phyloP scores from a whole-genome alignment of 2,797 vertebrate species.

The Melanotaenia parkinsoni region DNA sequence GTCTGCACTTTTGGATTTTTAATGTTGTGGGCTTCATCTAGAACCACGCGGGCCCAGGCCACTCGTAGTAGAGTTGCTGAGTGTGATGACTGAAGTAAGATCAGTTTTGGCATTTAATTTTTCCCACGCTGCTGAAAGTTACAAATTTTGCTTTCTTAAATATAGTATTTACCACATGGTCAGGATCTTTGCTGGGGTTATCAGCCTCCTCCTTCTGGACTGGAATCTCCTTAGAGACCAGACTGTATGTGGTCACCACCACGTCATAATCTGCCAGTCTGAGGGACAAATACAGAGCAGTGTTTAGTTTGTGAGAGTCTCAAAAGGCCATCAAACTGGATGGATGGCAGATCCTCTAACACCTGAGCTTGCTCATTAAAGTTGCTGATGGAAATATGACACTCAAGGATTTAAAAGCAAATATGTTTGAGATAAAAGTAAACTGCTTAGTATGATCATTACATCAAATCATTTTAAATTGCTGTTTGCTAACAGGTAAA shows the following conservation, averaged over 20 bases:
- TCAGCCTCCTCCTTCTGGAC: conserved; percentile 84
- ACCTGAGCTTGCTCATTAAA: neutral
- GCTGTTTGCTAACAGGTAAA: too few species aligned
- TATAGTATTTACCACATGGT: conserved; percentile 72
- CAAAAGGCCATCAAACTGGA: neutral
- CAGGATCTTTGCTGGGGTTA: conserved; percentile 71
- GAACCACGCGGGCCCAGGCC: conserved; percentile 89
- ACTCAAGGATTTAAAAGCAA: neutral
- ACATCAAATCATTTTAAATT: too few species aligned
- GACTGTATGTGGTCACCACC: conserved; percentile 94
- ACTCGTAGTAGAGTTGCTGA: conserved; percentile 84
- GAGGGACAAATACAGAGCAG: conserved; percentile 15
- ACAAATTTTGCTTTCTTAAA: neutral
- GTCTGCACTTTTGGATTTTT: conserved; percentile 95
- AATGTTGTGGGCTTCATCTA: conserved; percentile 96
- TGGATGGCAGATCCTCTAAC: neutral
- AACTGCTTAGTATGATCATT: neutral
- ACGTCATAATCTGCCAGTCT: conserved; percentile 91
- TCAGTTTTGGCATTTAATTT: neutral
- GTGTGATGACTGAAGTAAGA: conserved; percentile 47
- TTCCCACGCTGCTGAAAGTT: neutral
- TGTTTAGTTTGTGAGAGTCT: neutral
- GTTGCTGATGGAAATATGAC: neutral
- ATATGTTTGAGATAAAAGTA: neutral
- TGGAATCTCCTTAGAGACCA: conserved; percentile 92